Evolutionary conservation across 2,888 invertebrate genomes (phyloP).

Genomic region (Lasioglossum lativentre): DNA sequence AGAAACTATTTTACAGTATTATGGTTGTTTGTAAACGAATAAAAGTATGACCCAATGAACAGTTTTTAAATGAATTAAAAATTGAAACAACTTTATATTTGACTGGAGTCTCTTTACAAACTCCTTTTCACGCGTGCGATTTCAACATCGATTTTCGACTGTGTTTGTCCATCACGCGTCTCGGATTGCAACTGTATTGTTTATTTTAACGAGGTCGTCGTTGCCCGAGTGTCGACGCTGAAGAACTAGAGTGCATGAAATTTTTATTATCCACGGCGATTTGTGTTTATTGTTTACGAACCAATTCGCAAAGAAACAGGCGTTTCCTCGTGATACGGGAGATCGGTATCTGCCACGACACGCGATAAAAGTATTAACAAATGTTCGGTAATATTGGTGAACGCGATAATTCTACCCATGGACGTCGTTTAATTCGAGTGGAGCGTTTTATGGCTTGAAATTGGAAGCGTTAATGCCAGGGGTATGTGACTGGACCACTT

Average conservation of each 20-base stretch:
- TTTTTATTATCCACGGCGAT: not conserved
- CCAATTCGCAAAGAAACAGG: not conserved
- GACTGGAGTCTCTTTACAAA: no score
- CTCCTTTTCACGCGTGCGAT: not conserved
- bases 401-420: not conserved
- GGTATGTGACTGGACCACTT: not conserved
- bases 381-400: not conserved
- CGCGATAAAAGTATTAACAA: not conserved
- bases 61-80: not conserved
- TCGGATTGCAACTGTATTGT: not conserved
- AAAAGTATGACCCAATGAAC: not conserved
- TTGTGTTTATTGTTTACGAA: not conserved
- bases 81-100: no score
- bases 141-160: not conserved
- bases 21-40: not conserved
- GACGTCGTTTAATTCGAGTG: not conserved
- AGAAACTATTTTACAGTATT: not conserved
- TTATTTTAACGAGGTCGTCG: not conserved
- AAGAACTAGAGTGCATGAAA: not conserved
- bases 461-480: not conserved
- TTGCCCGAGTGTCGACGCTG: not conserved
- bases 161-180: not conserved
- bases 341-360: not conserved
- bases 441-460: not conserved
- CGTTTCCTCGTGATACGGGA: not conserved